Evolutionary conservation across 2,888 invertebrate species (phyloP), one percentile per base, ranked within the genome.

Genomic region (Caradrina clavipalpis): DNA sequence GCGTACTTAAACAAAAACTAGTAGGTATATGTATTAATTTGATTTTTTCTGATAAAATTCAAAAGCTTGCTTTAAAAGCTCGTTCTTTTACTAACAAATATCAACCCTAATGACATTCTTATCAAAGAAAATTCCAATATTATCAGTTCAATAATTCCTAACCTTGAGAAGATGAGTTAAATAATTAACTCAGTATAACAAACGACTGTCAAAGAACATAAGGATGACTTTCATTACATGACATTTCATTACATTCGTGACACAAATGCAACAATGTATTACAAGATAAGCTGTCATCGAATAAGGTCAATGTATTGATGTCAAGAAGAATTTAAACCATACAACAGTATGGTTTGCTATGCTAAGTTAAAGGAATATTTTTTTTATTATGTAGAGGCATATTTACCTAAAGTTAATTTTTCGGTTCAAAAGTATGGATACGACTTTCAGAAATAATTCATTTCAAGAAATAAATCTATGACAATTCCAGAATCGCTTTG

Each of bases 101-200:
- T n/a, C 35, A 55, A 54, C 55, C 19, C 6, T 56, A 59, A 65
- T 26, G 76, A 39, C 39, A 56, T 53, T 49, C 51, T 66, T 80
- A 76, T 80, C 76, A 56, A 35, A 53, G 50, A n/a, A 70, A 70
- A 78, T 78, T 76, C 80, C 77, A 50, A 8, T 56, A 45, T 45
- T 45, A 78, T 78, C 76, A 57, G 59, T 47, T 8, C 3, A 45
- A 75, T 75, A 47, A 63, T 63, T 47, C 21, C 8, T 56, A 49
- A 76, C 76, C 70, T 66, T 76, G 59, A 76, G 53, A 59, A 47
- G 58, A 59, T 17, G 49, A 19, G 15, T 15, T 19, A 71, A 65
- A 69, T 59, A 60, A n/a, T 13, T 54, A 13, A 50, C 21, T 51
- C 19, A 51, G 54, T 50, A 60, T 26, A 21, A 65, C 39, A 45